Conservation (phyloP, 2,888 invertebrate species). For the Eupeodes luniger region DNA sequence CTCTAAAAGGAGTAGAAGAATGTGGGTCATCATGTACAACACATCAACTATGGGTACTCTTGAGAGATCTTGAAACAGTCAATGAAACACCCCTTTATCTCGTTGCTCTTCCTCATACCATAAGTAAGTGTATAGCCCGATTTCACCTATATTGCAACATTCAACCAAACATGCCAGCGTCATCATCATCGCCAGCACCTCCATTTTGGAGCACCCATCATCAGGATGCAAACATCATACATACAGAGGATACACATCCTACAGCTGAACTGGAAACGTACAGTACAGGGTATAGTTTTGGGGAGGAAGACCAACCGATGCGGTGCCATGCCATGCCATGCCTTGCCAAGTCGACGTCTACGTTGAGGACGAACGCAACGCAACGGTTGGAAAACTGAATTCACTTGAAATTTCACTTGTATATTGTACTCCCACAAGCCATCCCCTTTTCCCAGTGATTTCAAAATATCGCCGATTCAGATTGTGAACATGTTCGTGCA, state of each 20-base stretch:
- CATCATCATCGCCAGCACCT: constrained; percentile 12
- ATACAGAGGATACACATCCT: not conserved
- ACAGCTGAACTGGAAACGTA: constrained; percentile 36
- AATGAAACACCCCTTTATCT: constrained; percentile 43
- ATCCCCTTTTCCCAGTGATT: not conserved
- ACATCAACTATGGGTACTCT: constrained; percentile 58
- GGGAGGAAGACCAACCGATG: not conserved
- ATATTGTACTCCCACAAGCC: not conserved
- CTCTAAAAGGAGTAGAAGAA: constrained; percentile 35
- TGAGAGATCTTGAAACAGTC: constrained; percentile 67
- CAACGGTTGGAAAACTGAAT: constrained; percentile 47
- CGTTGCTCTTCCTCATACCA: not conserved
- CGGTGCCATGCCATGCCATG: no score
- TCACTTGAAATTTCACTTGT: constrained; percentile 42
- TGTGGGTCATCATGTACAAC: constrained; percentile 71
- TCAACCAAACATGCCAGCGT: constrained; percentile 31
- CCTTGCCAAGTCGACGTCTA: not conserved
- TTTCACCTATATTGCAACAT: not conserved
- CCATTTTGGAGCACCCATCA: constrained; percentile 2
- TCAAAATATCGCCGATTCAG: constrained; percentile 56
- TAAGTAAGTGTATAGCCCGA: not conserved
- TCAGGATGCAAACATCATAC: not conserved
- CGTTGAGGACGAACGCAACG: not conserved
- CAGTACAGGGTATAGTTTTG: not conserved
- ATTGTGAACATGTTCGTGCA: constrained; percentile 62